Base-by-base conservation (phyloP, 2,797 vertebrate species). In the Sebastes kiyomatsui region DNA sequence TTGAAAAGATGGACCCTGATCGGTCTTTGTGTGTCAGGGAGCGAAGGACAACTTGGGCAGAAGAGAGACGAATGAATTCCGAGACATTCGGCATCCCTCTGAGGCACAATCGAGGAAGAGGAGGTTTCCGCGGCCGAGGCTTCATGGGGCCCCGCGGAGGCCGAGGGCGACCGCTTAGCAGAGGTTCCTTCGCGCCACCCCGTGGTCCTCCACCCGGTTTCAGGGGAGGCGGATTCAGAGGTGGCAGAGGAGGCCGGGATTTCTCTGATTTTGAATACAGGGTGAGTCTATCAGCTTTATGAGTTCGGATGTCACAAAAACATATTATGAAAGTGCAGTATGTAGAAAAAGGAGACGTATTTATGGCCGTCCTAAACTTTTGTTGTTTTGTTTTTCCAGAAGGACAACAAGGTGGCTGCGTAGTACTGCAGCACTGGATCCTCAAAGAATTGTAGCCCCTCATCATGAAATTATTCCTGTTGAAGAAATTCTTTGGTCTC, bases 331-430 rank as follows among this genome's bases (percentile, higher is more conserved):
- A 67, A 23, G 23, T 23, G 27, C 23, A 12, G 11, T 5, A 4
- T 27, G 22, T 27, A 14, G 35, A 27, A 30, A 22, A n/a, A 56
- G 11, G n/a, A 38, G 5, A 22, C 14, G 42, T 0, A 7, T 52
- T 18, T 0, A 0, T 23, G 0, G 3, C 2, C 0, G 8, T 32
- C 10, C 27, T 85, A 18, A 84, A 52, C n/a, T 14, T 18, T 16
- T 58, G 22, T 61, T 60, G 1, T 3, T 6, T 22, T 56, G 5
- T 27, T 65, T 65, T 54, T 74, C 20, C 96, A 99, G 98, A 99
- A 99, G 97, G 98, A 99, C 88, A 99, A 98, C 96, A 99, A 98
- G 94, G 97, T 98, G 96, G 96, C 98, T 81, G 98, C 97, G 23
- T 99, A 99, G 96, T 95, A 86, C 92, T 28, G 85, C 88, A 84